phyloP scores from a whole-genome alignment of 1,140 invertebrate species.

The honey bee (Apis mellifera) region Amel_HAv3.1 CM009937.2:10141501-10142000 shows the following conservation, averaged over 20 bases:
- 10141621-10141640: neutral
- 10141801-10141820: slow-evolving; percentile 28
- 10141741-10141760: neutral
- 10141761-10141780: slow-evolving; percentile 14
- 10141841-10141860: slow-evolving; percentile 49
- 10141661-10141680: neutral
- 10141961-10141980: no score
- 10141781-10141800: slow-evolving; percentile 33
- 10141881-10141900: slow-evolving; percentile 19
- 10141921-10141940: neutral
- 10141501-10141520: neutral
- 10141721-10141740: no score
- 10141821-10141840: slow-evolving; percentile 8
- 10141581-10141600: neutral
- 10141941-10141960: no score
- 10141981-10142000: no score
- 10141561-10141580: neutral
- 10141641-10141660: slow-evolving; percentile 11
- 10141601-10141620: slow-evolving; percentile 3
- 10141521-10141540: neutral
- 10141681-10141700: no score
- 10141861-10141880: slow-evolving; percentile 40
- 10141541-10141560: neutral
- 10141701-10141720: no score
- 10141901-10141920: neutral